phyloP scores from a whole-genome alignment of 2,888 invertebrate genomes.

The Melanostoma scalare region DNA sequence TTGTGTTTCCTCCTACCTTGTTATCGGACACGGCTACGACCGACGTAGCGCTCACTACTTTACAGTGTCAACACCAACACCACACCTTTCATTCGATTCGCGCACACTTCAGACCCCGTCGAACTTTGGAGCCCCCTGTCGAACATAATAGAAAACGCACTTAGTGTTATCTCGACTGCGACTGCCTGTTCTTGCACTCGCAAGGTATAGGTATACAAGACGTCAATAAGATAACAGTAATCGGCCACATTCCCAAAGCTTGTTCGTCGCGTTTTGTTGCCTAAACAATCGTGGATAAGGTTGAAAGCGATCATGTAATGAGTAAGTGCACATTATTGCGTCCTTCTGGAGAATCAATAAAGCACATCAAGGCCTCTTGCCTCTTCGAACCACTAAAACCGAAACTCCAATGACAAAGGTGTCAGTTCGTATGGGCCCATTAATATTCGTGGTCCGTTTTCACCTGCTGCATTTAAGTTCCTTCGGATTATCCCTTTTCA shows the following conservation, averaged over 20 bases:
- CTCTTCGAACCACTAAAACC: not conserved
- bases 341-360: slow-evolving; percentile 15
- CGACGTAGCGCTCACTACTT: slow-evolving; percentile 25
- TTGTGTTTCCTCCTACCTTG: slow-evolving; percentile 51
- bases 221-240: slow-evolving; percentile 70
- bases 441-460: slow-evolving; percentile 23
- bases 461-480: slow-evolving; percentile 29
- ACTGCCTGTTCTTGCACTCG: slow-evolving; percentile 41
- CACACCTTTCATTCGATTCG: slow-evolving; percentile 65
- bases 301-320: slow-evolving; percentile 31
- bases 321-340: slow-evolving; percentile 1
- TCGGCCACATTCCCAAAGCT: slow-evolving; percentile 68
- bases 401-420: slow-evolving; percentile 13
- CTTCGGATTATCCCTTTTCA: slow-evolving; percentile 44
- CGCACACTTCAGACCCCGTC: slow-evolving; percentile 63
- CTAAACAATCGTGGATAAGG: slow-evolving; percentile 41
- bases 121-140: slow-evolving; percentile 47
- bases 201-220: slow-evolving; percentile 50
- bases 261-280: slow-evolving; percentile 54
- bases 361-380: not conserved
- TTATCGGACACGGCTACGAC: slow-evolving; percentile 44
- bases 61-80: slow-evolving; percentile 70
- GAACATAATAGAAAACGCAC: slow-evolving; percentile 72
- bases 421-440: slow-evolving; percentile 5
- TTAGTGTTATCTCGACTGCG: slow-evolving; percentile 61